Base-by-base conservation (phyloP, 2,797 vertebrate genomes). In the Danio choprae region DNA sequence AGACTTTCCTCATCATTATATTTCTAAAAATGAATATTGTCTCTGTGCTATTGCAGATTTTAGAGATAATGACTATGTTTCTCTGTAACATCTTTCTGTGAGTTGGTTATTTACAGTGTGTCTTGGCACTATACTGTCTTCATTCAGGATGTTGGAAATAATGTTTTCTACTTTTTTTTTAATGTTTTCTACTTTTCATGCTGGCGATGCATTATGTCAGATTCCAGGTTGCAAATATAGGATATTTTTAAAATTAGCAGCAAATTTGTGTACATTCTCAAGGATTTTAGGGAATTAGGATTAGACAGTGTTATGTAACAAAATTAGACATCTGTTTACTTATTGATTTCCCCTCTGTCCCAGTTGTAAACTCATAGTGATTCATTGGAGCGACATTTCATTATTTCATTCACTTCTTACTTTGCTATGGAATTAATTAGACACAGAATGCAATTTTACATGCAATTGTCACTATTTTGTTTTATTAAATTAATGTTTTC, bases 381-480 rank as follows among this genome's bases (percentile, higher is more conserved):
- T 38, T 68, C 16, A 43, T 7, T 50, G 12, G 44, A n/a, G 18
- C 0, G 43, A 38, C 16, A 50, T 56, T 56, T 29, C 1, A 13
- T 51, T 51, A 13, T 51, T 51, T 22, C 20, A 29, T 38, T 22
- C 6, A 20, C n/a, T 55, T 64, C 36, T 53, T 11, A 64, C 16
- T 12, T 62, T 63, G 15, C 7, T n/a, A 40, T 75, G 11, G n/a
- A 53, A 53, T 64, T 29, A 53, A 22, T 53, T 55, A 75, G n/a
- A 53, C 18, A 18, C 9, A 20, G 44, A 68, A 68, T 50, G 2
- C 10, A 40, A 38, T 62, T 74, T 48, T 50, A 36, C 59, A 22
- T 7, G 38, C 8, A 5, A 15, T 44, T 36, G 15, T 38, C 41
- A 11, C 6, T 38, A n/a, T 50, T 64, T 63, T 11, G 63, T 40